Evolutionary conservation across 2,888 invertebrate species (phyloP).

Genomic region (Bibio marci): DNA sequence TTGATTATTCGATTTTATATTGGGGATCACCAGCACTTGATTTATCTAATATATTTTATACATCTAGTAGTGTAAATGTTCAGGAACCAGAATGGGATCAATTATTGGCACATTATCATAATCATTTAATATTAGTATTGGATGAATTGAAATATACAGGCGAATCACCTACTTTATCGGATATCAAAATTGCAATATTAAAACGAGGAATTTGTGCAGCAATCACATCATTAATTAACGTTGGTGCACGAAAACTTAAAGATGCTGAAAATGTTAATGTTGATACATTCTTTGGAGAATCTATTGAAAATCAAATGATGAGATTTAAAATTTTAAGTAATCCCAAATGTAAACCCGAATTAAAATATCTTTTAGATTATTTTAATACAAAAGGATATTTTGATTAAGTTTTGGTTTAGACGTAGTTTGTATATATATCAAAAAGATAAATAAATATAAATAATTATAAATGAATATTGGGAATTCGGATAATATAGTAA

Average conservation of each 20-base stretch:
- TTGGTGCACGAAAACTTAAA: neutral
- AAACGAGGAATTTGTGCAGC: conserved; percentile 3
- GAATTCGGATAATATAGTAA: no score
- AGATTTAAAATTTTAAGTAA: conserved; percentile 1
- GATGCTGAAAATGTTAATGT: neutral
- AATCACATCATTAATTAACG: neutral
- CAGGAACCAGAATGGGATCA: conserved; percentile 4
- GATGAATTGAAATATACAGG: neutral
- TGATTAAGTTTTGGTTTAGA: conserved; percentile 1
- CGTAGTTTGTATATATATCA: no score
- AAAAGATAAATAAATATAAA: no score
- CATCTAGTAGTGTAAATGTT: neutral
- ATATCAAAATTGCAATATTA: conserved; percentile 3
- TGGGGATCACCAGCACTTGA: conserved; percentile 5
- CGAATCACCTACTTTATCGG: conserved; percentile 1
- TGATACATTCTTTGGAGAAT: neutral
- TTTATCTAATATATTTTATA: conserved; percentile 3
- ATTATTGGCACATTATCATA: conserved; percentile 2
- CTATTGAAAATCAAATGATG: neutral
- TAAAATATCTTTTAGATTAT: conserved; percentile 2
- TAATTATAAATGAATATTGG: no score
- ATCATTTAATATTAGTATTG: neutral
- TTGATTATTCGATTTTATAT: conserved; percentile 4
- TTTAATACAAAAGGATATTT: conserved; percentile 5
- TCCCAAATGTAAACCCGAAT: neutral